These are phyloP conservation scores for Sinocyclocheilus anshuiensis DNA, from an alignment of 2,113 vertebrate species.

Conservation along the genomic window DNA sequence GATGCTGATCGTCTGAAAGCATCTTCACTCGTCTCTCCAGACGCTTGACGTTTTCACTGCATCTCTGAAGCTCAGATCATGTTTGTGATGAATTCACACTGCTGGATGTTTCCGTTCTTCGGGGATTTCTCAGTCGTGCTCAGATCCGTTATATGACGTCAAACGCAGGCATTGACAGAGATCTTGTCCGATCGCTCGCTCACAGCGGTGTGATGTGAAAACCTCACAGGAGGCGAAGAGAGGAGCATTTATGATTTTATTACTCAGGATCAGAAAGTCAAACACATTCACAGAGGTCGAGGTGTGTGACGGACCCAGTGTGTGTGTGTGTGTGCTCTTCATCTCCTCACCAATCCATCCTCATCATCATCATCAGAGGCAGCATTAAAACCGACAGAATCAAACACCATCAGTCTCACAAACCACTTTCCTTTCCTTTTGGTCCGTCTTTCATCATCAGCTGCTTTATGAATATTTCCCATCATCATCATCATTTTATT, in stretches of 20 bases:
- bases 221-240: neutral
- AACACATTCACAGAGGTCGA: neutral
- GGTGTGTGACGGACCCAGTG: neutral
- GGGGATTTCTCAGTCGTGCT: neutral
- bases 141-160: neutral
- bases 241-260: neutral
- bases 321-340: neutral
- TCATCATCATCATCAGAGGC: neutral
- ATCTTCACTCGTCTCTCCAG: neutral
- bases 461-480: slow-evolving; percentile 6
- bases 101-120: neutral
- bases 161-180: neutral
- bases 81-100: neutral
- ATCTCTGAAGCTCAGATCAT: neutral
- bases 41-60: neutral
- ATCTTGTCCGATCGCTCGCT: neutral
- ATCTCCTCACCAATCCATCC: neutral
- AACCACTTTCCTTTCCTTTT: neutral
- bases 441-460: slow-evolving; percentile 33
- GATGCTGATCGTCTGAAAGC: neutral
- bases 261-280: neutral
- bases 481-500: slow-evolving; percentile 3
- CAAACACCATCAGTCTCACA: neutral
- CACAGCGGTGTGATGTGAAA: neutral
- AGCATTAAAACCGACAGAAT: neutral